Percentiles rank a stretch among this genome's conserved stretches.
phyloP scores from a whole-genome alignment of 2,888 invertebrate genomes.

The Trachelus iudaicus region DNA sequence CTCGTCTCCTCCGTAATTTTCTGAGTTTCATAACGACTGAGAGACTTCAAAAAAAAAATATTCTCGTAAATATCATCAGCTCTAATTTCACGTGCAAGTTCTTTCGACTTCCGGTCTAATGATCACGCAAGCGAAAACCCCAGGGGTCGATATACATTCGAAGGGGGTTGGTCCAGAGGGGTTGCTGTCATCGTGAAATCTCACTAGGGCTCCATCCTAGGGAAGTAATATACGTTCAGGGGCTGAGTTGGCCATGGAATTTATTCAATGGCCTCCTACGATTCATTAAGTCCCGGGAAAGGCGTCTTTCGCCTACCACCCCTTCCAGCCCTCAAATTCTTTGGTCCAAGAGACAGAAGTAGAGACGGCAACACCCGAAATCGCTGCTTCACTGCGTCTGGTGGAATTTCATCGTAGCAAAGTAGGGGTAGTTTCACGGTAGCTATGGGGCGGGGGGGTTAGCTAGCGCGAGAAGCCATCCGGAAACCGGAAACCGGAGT shows the following conservation, averaged over 20 bases:
- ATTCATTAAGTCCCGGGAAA: background rate
- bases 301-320: background rate
- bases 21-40: background rate
- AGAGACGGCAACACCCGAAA: background rate
- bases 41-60: background rate
- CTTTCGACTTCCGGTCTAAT: background rate
- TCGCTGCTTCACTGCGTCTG: background rate
- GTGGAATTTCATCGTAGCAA: background rate
- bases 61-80: background rate
- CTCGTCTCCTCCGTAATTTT: background rate
- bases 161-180: background rate
- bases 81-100: background rate
- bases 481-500: slow-evolving; percentile 13
- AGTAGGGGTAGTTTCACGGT: background rate
- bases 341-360: background rate
- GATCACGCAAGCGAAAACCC: background rate
- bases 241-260: background rate
- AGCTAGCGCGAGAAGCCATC: background rate
- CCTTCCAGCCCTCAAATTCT: background rate
- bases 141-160: background rate
- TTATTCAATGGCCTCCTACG: background rate
- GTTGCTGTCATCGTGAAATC: background rate
- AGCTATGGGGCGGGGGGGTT: background rate
- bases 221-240: background rate
- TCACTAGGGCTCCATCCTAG: background rate